phyloP scores from a whole-genome alignment of 2,888 invertebrate genomes.

The Volucella bombylans region DNA sequence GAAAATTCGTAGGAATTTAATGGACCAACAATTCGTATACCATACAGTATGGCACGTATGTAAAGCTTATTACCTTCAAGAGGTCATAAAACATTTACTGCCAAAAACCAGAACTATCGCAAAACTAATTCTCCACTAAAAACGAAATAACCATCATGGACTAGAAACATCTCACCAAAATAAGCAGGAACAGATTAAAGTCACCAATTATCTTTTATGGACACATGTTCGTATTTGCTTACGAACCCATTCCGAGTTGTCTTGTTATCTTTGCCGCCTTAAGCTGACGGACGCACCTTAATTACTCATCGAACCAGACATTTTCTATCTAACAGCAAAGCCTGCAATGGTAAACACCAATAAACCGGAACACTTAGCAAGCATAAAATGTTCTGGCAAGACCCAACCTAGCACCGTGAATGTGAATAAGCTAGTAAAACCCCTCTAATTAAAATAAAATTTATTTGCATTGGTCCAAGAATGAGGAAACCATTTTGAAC shows the following conservation, averaged over 20 bases:
- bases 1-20: too few species aligned
- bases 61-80: too few species aligned
- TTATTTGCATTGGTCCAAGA: conserved; percentile 23
- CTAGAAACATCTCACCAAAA: too few species aligned
- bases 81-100: too few species aligned
- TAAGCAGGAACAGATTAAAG: too few species aligned
- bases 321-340: conserved; percentile 1
- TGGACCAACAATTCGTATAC: too few species aligned
- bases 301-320: conserved; percentile 4
- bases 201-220: too few species aligned
- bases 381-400: neutral
- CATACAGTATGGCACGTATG: too few species aligned
- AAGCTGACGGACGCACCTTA: neutral
- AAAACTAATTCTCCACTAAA: too few species aligned
- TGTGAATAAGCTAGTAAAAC: neutral
- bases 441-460: conserved; percentile 22
- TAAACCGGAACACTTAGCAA: conserved; percentile 20
- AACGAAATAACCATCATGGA: too few species aligned
- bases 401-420: neutral
- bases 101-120: too few species aligned
- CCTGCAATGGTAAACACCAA: conserved; percentile 11
- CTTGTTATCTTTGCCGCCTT: conserved; percentile 11
- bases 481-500: conserved; percentile 41
- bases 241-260: neutral
- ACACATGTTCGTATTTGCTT: neutral